Evolutionary conservation across 2,888 invertebrate genomes (phyloP), one percentile per base, ranked within the genome.

Genomic region (Diaphora mendica): DNA sequence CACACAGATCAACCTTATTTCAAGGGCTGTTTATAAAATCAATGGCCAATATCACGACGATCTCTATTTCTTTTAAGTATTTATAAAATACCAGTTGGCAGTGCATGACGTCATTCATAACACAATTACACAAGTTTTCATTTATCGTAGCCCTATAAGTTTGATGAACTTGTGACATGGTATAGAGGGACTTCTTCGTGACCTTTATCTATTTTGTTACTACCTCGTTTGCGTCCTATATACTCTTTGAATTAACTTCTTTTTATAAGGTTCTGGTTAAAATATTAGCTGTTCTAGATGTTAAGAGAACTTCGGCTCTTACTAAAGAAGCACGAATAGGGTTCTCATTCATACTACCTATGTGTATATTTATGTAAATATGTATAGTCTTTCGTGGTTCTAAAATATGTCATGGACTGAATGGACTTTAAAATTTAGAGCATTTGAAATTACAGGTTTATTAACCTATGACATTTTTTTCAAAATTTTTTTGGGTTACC

Each of bases 141-240:
- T 48, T 23, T 13, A 67, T 35, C 35, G 68, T 35, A 68, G 35
- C 55, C 69, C 30, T 69, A 69, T 42, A 69, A 69, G 59, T 39
- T 69, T 42, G 20, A 59, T 62, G 39, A 69, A 42, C 30, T 62
- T 42, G n/a, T n/a, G 39, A 69, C 26, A 39, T 48, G 17, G 42
- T 39, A 69, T 30, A 42, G 59, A n/a, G 42, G 59, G 59, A 51
- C 69, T 62, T 69, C 42, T 30, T 11, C 26, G 59, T 39, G 69
- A 69, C 62, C 62, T 62, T 26, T 44, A 44, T 66, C 26, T n/a
- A 39, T 33, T 26, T 69, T 23, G 35, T 26, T 26, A n/a, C n/a
- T 35, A n/a, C 20, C 42, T 35, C 26, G 26, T 39, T 69, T 26
- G 39, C 62, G 17, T 30, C 8, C 17, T 62, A 17, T 62, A 59